Base-by-base conservation (phyloP, 1,140 invertebrate genomes). In the Hyphantria cunea region DNA sequence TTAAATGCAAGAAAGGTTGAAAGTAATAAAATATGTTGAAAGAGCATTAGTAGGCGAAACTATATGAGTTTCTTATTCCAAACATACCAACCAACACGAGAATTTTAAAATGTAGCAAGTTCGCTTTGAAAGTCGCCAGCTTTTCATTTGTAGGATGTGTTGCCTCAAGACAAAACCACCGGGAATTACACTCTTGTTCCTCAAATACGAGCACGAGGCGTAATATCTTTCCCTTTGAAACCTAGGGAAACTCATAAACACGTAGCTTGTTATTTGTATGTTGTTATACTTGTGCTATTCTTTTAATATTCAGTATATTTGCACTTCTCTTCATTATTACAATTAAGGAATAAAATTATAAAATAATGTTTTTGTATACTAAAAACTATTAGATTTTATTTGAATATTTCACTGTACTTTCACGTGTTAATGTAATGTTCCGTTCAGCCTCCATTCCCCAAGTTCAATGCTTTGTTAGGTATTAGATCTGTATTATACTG, bases 161-260 rank as follows among this genome's bases (percentile, higher is more conserved):
- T 74, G 76, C 83, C 84, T 78, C 77, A 78, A 87, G 84, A 89
- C 82, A 86, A 86, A 86, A 87, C 84, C 80, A 74, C 75, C 71
- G 78, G 78, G 74, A 85, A 84, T 82, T 84, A 82, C 78, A 72
- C 73, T 81, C 78, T 75, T 82, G 78, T 77, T 80, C 74, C 66
- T 80, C 81, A 81, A 86, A 89, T 81, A 84, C 78, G 73, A 75
- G 70, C 70, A 47, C 64, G 71, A 66, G 65, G 81, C 64, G 86
- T 78, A 85, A 85, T 82, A 85, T 86, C 75, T 80, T 67, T 72
- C 73, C 73, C 81, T 86, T 87, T 89, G 80, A 83, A 78, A 82
- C 76, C 74, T 66, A 73, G 75, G 67, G 72, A 76, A 78, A 80
- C 79, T 81, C 80, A 82, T 84, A 84, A 85, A 70, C 74, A 79